phyloP scores from a whole-genome alignment of 2,113 vertebrate species.

The Elgaria multicarinata region DNA sequence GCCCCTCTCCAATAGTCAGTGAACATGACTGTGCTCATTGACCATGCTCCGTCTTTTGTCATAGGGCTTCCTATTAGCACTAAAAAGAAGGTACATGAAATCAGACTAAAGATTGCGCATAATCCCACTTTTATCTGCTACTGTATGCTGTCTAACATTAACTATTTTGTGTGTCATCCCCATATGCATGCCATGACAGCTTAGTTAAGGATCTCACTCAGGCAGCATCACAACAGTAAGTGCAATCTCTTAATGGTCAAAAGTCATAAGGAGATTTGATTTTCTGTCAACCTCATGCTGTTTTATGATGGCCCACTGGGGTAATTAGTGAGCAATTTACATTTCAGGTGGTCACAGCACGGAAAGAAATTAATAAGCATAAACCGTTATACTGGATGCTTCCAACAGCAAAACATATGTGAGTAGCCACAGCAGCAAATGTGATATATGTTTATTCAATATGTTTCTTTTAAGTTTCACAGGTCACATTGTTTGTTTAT shows the following conservation, averaged over 20 bases:
- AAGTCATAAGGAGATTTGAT: conserved; percentile 13
- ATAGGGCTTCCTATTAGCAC: neutral
- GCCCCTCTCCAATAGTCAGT: neutral
- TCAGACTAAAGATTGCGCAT: conserved; percentile 40
- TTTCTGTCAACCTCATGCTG: conserved; percentile 35
- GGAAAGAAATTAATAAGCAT: conserved; percentile 16
- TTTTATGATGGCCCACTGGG: conserved; percentile 7
- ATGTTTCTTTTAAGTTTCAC: conserved; percentile 48
- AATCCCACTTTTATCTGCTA: conserved; percentile 43
- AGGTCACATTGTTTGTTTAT: conserved; percentile 25
- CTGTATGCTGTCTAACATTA: conserved; percentile 27
- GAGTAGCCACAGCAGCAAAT: conserved; percentile 23
- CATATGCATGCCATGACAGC: conserved; percentile 9
- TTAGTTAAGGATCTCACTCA: conserved; percentile 12
- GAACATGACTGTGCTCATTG: neutral
- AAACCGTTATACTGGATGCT: neutral
- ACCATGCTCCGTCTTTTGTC: neutral
- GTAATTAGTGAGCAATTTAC: conserved; percentile 8
- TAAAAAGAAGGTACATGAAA: conserved; percentile 37
- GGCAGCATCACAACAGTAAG: conserved; percentile 11
- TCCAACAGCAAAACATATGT: neutral
- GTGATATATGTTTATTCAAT: conserved; percentile 37
- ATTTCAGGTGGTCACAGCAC: conserved; percentile 39
- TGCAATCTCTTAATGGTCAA: neutral
- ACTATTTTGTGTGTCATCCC: conserved; percentile 33